Evolutionary conservation across 2,113 vertebrate genomes (phyloP).

Genomic region (Megaleporinus macrocephalus): DNA sequence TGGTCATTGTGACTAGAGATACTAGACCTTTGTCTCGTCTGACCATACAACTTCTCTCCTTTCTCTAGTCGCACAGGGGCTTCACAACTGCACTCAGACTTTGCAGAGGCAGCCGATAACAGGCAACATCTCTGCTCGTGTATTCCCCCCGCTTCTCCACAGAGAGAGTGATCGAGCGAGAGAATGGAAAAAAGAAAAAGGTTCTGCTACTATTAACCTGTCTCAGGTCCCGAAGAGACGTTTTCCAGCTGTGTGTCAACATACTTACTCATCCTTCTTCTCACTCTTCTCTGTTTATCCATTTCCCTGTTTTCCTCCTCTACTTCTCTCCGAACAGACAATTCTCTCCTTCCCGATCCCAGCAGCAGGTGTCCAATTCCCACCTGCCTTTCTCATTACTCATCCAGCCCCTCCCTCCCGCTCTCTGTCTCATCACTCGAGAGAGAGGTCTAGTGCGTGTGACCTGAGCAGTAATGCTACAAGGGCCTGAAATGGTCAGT

Average conservation of each 20-base stretch:
- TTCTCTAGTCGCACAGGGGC: too few species aligned
- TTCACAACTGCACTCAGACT: too few species aligned
- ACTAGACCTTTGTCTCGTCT: too few species aligned
- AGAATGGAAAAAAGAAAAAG: not conserved
- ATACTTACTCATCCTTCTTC: not conserved
- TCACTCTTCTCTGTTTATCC: too few species aligned
- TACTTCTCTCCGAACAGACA: not conserved
- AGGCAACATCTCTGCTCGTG: too few species aligned
- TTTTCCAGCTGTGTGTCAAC: not conserved
- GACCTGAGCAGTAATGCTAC: constrained; percentile 1
- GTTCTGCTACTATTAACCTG: too few species aligned
- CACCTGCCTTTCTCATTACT: not conserved
- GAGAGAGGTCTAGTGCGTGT: not conserved
- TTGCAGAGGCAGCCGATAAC: too few species aligned
- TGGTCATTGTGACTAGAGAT: too few species aligned
- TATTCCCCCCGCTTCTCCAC: too few species aligned
- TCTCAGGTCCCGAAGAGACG: too few species aligned
- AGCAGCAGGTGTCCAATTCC: not conserved
- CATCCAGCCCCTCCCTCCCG: too few species aligned
- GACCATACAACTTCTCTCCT: too few species aligned
- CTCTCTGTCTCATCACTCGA: not conserved
- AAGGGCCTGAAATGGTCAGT: not conserved
- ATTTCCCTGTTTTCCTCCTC: not conserved
- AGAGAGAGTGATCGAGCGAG: not conserved
- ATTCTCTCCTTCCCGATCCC: not conserved